Percentiles rank a stretch among this genome's conserved stretches.
phyloP scores from a whole-genome alignment of 2,888 invertebrate species.

The Lasiommata megera region DNA sequence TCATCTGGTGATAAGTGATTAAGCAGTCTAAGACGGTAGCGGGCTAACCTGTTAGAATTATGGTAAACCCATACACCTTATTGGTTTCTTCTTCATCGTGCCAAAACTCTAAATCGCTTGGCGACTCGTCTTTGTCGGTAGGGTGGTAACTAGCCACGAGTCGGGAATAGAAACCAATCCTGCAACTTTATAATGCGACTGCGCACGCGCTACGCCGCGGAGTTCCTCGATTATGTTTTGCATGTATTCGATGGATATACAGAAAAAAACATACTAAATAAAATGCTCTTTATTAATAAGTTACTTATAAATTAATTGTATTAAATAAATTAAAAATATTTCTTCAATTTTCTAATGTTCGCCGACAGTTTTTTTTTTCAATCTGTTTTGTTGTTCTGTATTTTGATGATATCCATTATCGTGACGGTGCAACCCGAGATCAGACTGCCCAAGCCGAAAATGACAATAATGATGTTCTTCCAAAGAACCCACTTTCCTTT shows the following conservation, averaged over 20 bases:
- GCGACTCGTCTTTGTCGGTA: too few species aligned
- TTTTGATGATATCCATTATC: slow-evolving; percentile 61
- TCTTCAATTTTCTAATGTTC: neutral
- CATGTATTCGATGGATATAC: neutral
- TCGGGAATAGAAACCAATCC: too few species aligned
- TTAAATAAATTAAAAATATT: slow-evolving; percentile 5
- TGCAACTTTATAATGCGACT: too few species aligned
- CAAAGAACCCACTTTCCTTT: slow-evolving; percentile 84
- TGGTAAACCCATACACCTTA: too few species aligned
- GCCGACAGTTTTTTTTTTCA: slow-evolving; percentile 21
- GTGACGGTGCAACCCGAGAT: slow-evolving; percentile 82
- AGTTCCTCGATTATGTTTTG: too few species aligned
- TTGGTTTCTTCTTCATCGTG: too few species aligned
- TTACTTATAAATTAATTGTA: neutral
- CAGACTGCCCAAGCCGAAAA: slow-evolving; percentile 83
- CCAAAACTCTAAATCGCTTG: too few species aligned
- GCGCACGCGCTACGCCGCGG: too few species aligned
- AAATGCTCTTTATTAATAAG: slow-evolving; percentile 3
- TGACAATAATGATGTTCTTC: slow-evolving; percentile 83
- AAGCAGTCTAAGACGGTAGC: too few species aligned
- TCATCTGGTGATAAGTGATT: too few species aligned
- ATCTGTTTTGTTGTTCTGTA: slow-evolving; percentile 71
- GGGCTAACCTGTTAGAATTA: too few species aligned
- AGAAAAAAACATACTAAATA: neutral
- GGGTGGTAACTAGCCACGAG: too few species aligned